Percentiles rank a stretch among this genome's conserved stretches.
phyloP scores from a whole-genome alignment of 2,888 invertebrate species.

The Caenorhabditis zanzibari region DNA sequence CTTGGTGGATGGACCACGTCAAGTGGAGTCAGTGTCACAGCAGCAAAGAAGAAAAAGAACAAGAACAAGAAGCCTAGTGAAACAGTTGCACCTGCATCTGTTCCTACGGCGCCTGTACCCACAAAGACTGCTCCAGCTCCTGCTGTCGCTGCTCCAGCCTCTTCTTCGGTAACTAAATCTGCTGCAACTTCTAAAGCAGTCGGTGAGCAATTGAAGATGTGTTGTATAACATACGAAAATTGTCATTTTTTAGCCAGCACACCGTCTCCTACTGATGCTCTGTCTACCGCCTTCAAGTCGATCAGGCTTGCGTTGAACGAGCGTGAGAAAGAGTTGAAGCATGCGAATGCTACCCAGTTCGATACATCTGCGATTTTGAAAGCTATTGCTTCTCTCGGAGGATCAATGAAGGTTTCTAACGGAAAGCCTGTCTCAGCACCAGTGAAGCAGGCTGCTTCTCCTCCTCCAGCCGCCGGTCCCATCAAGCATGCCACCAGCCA shows the following conservation, averaged over 20 bases:
- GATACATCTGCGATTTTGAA: slow-evolving; percentile 54
- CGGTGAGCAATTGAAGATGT: slow-evolving; percentile 13
- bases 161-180: slow-evolving; percentile 64
- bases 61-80: slow-evolving; percentile 70
- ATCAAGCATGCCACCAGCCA: slow-evolving; percentile 81
- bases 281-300: slow-evolving; percentile 55
- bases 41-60: slow-evolving; percentile 77
- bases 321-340: slow-evolving; percentile 73
- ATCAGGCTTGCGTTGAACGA: slow-evolving; percentile 65
- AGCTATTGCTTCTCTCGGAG: slow-evolving; percentile 52
- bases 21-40: slow-evolving; percentile 62
- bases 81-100: slow-evolving; percentile 12
- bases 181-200: slow-evolving; percentile 40
- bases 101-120: slow-evolving; percentile 48
- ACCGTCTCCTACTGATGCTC: slow-evolving; percentile 48
- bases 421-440: slow-evolving; percentile 42
- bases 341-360: slow-evolving; percentile 24
- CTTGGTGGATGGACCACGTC: slow-evolving; percentile 81
- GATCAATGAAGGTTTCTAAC: slow-evolving; percentile 45
- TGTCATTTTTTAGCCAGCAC: slow-evolving; percentile 43
- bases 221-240: too few relatives aligned
- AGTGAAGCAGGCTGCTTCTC: slow-evolving; percentile 40
- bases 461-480: slow-evolving; percentile 61
- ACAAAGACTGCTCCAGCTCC: slow-evolving; percentile 37
- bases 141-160: slow-evolving; percentile 56